Evolutionary conservation across 2,888 invertebrate genomes (phyloP), one percentile per base, ranked within the genome.

Genomic region (Drosophila antonietae): DNA sequence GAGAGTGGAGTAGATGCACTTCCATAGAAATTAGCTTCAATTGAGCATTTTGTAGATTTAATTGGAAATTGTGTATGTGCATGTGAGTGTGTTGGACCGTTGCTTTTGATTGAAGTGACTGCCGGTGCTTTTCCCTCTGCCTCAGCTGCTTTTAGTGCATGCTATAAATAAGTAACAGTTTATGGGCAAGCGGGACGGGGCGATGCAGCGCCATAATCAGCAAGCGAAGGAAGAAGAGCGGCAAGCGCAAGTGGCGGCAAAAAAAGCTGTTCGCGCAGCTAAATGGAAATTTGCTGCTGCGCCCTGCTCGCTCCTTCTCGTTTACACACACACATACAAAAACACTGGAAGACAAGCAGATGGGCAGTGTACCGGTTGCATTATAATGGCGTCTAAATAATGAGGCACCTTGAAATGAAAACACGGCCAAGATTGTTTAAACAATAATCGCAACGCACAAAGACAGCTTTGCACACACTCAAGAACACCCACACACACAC

Each of bases 401-500:
- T 89, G 89, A 81, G 64, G 64, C 88, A 84, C 84, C 84, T 84
- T 84, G 88, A 89, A 81, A 61, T 74, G 77, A 75, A 73, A 76
- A 76, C 89, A 86, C 84, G 87, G 87, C 76, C 87, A 83, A 88
- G 82, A 83, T 75, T 81, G 77, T 85, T 88, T 78, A 81, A 89
- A 89, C 90, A 78, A 84, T 80, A 76, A 55, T 72, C 73, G 71
- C 78, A 61, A 78, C 63, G 49, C 72, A 73, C 60, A 71, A 49
- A 61, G 49, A 53, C 20, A 39, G 43, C 52, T 63, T 52, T 60
- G 52, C 28, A 60, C 56, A 55, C 55, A 39, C 55, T 37, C 52
- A 52, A 31, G 47, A 23, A 43, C 43, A 59, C 23, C 37, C 43
- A 59, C 18, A 46, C 23, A 62, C 23, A 62, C 52, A 46, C 35